These are phyloP conservation scores for Clarias fuscus DNA, from an alignment of 2,797 vertebrate genomes.

Conservation along the genomic window DNA sequence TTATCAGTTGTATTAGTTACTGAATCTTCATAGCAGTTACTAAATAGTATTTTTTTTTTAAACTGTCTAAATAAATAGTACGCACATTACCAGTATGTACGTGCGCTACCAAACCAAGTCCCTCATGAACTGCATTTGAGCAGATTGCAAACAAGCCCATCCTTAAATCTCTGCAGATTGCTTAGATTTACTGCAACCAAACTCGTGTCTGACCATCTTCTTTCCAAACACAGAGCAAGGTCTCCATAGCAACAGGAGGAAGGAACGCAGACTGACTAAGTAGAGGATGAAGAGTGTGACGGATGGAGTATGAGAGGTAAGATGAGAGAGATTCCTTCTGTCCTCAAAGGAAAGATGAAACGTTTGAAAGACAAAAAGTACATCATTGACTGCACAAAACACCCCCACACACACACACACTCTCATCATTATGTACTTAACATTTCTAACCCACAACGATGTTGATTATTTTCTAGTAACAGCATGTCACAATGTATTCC, in stretches of 20 bases:
- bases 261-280: slow-evolving; percentile 35
- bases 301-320: slow-evolving; percentile 60
- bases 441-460: not conserved
- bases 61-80: too few species aligned
- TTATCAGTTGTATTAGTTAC: not conserved
- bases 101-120: not conserved
- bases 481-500: not conserved
- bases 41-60: not conserved
- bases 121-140: not conserved
- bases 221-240: slow-evolving; percentile 45
- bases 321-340: slow-evolving; percentile 60
- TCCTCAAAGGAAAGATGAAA: slow-evolving; percentile 31
- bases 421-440: not conserved
- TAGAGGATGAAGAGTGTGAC: slow-evolving; percentile 54
- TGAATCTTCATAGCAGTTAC: not conserved
- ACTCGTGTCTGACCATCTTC: slow-evolving; percentile 13
- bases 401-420: not conserved
- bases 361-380: not conserved
- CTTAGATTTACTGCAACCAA: slow-evolving; percentile 16
- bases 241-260: slow-evolving; percentile 78
- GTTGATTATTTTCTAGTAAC: not conserved
- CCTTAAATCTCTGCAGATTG: not conserved
- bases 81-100: not conserved
- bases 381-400: not conserved
- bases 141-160: not conserved